Conservation (phyloP, 1,140 invertebrate species). For the Calephelis virginiensis region DNA sequence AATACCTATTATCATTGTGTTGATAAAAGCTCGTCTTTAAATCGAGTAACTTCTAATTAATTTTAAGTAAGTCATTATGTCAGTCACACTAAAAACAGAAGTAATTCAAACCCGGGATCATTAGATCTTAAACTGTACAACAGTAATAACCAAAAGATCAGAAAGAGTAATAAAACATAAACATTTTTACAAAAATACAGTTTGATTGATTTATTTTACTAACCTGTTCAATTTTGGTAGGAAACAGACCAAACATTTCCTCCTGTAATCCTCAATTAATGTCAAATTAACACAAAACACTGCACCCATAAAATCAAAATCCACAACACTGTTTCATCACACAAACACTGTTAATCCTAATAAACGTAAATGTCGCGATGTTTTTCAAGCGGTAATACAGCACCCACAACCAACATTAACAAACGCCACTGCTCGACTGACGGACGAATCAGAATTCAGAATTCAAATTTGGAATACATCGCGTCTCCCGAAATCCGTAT, state of each 20-base stretch:
- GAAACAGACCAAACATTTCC: conserved; percentile 13
- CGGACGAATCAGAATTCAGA: conserved; percentile 11
- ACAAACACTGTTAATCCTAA: conserved; percentile 5
- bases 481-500: background rate
- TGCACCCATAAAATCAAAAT: conserved; percentile 14
- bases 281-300: conserved; percentile 14
- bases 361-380: conserved; percentile 13
- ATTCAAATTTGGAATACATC: background rate
- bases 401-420: background rate
- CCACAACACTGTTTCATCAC: conserved; percentile 1
- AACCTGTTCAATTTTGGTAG: conserved; percentile 8
- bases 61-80: too few relatives aligned
- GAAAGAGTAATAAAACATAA: background rate
- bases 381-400: background rate
- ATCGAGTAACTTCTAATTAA: too few relatives aligned
- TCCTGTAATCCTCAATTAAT: conserved; percentile 7
- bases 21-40: too few relatives aligned
- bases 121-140: too few relatives aligned
- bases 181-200: conserved; percentile 4
- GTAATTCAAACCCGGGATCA: too few relatives aligned
- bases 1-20: too few relatives aligned
- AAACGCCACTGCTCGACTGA: background rate
- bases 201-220: conserved; percentile 2
- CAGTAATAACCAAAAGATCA: too few relatives aligned
- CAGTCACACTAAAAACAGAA: too few relatives aligned